Evolutionary conservation across 2,797 vertebrate species (phyloP).

Genomic region (Morus bassanus): DNA sequence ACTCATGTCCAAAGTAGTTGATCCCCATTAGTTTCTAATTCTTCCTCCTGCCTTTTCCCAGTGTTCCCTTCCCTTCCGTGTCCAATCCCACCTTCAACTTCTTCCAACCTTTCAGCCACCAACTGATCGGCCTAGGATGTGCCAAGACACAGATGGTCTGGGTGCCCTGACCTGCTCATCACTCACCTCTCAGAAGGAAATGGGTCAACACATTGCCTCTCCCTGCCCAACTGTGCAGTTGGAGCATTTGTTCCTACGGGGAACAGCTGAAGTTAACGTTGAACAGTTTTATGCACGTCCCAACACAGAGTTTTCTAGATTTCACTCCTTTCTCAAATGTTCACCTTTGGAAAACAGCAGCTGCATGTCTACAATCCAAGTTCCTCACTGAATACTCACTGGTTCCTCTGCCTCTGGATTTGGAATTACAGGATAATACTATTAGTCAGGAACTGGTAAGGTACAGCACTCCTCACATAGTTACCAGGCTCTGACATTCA

Average conservation of each 20-base stretch:
- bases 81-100: neutral
- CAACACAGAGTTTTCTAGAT: neutral
- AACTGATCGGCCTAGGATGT: neutral
- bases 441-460: neutral
- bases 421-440: neutral
- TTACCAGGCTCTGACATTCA: neutral
- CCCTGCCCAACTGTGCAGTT: slow-evolving; percentile 15
- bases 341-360: neutral
- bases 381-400: neutral
- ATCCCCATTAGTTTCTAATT: neutral
- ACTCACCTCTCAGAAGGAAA: slow-evolving; percentile 34
- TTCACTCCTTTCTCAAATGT: neutral
- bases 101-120: neutral
- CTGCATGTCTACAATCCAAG: neutral
- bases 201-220: neutral
- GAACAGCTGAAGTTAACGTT: slow-evolving; percentile 42
- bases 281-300: slow-evolving; percentile 47
- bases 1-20: neutral
- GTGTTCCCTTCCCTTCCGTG: neutral
- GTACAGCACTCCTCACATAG: neutral
- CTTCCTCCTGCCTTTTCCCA: neutral
- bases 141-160: neutral
- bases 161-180: neutral
- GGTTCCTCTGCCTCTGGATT: neutral
- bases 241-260: slow-evolving; percentile 23